Conservation (phyloP, 1,140 invertebrate species). For the Nasonia longicornis region DNA sequence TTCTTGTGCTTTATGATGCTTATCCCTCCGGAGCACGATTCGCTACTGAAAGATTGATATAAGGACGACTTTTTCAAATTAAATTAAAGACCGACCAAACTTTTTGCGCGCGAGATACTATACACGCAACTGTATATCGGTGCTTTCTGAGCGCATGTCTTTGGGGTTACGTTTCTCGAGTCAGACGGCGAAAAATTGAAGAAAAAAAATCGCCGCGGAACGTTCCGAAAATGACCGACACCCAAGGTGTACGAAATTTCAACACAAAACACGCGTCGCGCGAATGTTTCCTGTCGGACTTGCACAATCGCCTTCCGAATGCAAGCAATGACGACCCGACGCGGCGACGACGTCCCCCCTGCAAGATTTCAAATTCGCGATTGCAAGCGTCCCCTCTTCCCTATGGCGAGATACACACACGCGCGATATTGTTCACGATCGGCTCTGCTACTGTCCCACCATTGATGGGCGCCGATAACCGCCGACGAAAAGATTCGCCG, state of each 20-base stretch:
- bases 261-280: conserved; percentile 40
- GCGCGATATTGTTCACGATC: conserved; percentile 44
- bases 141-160: too few relatives aligned
- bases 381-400: conserved; percentile 28
- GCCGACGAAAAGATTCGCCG: background rate
- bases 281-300: conserved; percentile 29
- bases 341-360: conserved; percentile 4
- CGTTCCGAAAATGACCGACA: background rate
- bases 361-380: conserved; percentile 22
- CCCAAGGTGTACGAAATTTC: conserved; percentile 29
- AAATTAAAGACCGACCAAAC: too few relatives aligned
- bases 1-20: background rate
- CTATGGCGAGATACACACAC: background rate
- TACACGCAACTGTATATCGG: too few relatives aligned
- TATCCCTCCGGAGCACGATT: background rate
- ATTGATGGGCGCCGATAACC: background rate
- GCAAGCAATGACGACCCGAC: conserved; percentile 1
- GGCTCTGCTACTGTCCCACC: background rate
- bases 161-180: background rate
- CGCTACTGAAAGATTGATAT: too few relatives aligned
- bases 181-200: background rate
- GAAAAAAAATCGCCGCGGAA: background rate
- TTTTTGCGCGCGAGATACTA: too few relatives aligned
- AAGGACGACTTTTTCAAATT: too few relatives aligned
- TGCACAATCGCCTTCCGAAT: conserved; percentile 37